Evolutionary conservation across 1,140 invertebrate genomes (phyloP), one percentile per base, ranked within the genome.

Genomic region (Batillaria attramentaria): DNA sequence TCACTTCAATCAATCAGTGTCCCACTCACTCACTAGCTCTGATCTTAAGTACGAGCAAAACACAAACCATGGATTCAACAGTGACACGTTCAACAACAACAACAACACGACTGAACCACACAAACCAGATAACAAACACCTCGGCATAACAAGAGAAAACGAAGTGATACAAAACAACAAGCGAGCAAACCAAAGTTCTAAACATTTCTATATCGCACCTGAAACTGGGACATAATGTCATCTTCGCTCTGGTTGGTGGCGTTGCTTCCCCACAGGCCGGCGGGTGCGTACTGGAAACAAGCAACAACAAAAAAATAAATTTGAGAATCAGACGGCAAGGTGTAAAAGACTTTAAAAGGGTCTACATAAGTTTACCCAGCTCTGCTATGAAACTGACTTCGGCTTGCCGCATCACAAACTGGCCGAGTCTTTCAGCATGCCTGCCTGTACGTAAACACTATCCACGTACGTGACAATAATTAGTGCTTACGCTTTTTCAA

Each of bases 151-250:
- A n/a, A n/a, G n/a, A n/a, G n/a, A n/a, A n/a, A n/a, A n/a, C n/a
- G n/a, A n/a, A n/a, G n/a, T n/a, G n/a, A n/a, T n/a, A n/a, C n/a
- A n/a, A n/a, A n/a, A n/a, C n/a, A n/a, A n/a, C n/a, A n/a, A n/a
- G n/a, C n/a, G n/a, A n/a, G n/a, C n/a, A n/a, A n/a, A n/a, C n/a
- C n/a, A n/a, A 60, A 60, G 46, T 24, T 50, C 10, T 50, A 50
- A 50, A 50, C 24, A 13, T 50, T 24, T 24, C 24, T 24, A 50
- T 62, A 2, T 62, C 68, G n/a, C 10, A 70, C 68, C 68, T 70
- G 24, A 46, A 70, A 70, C 68, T 70, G 68, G 20, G 68, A 28
- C 41, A 70, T 70, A 6, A 70, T 70, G 68, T 70, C 68, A 24
- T n/a, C 31, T 4, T 70, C 35, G 4, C 50, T 31, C 6, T 39